These are phyloP conservation scores for Clitarchus hookeri DNA, from an alignment of 2,888 invertebrate genomes.

Conservation along the genomic window DNA sequence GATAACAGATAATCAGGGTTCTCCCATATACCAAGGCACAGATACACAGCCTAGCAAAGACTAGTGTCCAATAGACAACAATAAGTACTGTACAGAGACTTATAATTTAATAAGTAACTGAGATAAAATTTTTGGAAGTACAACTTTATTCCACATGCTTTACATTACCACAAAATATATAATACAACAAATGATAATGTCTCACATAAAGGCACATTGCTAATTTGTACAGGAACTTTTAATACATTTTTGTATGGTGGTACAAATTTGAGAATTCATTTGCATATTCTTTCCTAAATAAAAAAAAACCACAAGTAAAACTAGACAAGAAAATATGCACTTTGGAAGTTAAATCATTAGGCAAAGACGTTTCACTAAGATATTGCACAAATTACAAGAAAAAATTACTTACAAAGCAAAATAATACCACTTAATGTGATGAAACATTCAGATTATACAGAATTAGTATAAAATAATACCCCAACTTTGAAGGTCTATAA, in stretches of 20 bases:
- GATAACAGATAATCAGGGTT: slow-evolving; percentile 2
- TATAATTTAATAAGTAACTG: not conserved
- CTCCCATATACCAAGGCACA: not conserved
- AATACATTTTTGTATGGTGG: not conserved
- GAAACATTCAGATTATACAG: too few relatives aligned
- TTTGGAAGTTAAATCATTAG: too few relatives aligned
- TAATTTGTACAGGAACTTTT: not conserved
- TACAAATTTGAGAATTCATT: not conserved
- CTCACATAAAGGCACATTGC: not conserved
- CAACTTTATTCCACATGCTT: not conserved
- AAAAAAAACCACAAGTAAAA: too few relatives aligned
- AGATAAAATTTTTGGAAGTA: not conserved
- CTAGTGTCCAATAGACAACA: not conserved
- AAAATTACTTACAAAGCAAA: too few relatives aligned
- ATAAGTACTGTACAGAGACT: not conserved
- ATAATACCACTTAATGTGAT: too few relatives aligned
- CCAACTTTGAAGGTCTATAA: too few relatives aligned
- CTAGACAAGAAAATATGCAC: too few relatives aligned
- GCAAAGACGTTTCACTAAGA: too few relatives aligned
- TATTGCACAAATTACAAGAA: too few relatives aligned
- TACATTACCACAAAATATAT: not conserved
- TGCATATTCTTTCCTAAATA: not conserved
- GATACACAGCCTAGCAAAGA: not conserved
- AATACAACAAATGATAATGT: not conserved
- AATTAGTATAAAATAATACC: too few relatives aligned